Evolutionary conservation across 1,140 invertebrate genomes (phyloP).

Genomic region (Spodoptera frugiperda): DNA sequence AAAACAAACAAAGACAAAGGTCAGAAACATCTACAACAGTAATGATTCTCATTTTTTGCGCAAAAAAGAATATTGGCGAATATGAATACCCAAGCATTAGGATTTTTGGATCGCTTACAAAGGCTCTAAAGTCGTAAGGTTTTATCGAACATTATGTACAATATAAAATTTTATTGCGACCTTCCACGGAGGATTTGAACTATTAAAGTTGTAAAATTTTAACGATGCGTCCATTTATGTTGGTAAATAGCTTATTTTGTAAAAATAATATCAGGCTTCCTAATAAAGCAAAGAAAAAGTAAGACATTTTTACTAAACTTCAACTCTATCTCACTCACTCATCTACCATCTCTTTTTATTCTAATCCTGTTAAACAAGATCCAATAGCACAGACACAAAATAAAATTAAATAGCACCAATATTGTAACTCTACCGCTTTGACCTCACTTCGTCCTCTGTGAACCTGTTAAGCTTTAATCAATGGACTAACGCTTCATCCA

Average conservation of each 20-base stretch:
- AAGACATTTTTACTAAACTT: no score
- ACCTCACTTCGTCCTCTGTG: background rate
- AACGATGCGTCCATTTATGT: background rate
- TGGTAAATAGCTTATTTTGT: background rate
- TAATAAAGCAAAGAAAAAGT: no score
- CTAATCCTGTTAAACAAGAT: no score
- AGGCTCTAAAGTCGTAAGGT: background rate
- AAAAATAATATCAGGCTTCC: background rate
- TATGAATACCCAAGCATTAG: no score
- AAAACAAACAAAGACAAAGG: no score
- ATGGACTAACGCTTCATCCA: background rate
- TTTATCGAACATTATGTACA: background rate
- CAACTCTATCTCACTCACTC: no score
- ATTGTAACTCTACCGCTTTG: no score
- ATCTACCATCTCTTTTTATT: no score
- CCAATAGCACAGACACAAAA: background rate
- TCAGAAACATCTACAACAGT: no score
- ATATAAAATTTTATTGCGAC: slow-evolving; percentile 19
- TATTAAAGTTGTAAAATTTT: slow-evolving; percentile 3
- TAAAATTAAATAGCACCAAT: background rate
- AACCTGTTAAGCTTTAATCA: slow-evolving; percentile 9
- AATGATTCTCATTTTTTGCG: no score
- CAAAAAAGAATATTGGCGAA: no score
- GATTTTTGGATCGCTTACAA: no score
- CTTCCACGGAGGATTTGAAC: background rate